phyloP scores from a whole-genome alignment of 1,140 invertebrate species.

The Drosophila lini region DNA sequence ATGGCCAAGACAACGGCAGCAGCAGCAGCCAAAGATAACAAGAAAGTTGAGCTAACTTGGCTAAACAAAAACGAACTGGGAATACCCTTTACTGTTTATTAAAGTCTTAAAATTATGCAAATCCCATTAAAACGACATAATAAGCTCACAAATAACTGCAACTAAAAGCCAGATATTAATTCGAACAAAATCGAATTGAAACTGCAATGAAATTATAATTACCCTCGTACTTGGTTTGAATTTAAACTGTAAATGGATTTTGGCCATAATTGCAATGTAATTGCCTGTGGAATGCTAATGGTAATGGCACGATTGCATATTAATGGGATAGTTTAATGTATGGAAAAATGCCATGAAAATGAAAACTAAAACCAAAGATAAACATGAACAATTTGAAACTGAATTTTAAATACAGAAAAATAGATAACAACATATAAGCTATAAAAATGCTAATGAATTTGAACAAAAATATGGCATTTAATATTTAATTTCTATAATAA shows the following conservation, averaged over 20 bases:
- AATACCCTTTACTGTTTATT: constrained; percentile 19
- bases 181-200: constrained; percentile 11
- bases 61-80: constrained; percentile 12
- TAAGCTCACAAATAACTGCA: constrained; percentile 17
- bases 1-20: constrained; percentile 63
- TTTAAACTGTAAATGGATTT: constrained; percentile 13
- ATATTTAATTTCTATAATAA: neutral
- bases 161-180: constrained; percentile 12
- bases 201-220: constrained; percentile 17
- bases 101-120: constrained; percentile 1
- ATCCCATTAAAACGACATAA: constrained; percentile 12
- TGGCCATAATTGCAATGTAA: constrained; percentile 15
- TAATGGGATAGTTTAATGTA: constrained; percentile 1
- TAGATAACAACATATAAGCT: neutral
- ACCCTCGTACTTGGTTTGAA: neutral
- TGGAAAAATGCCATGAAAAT: constrained; percentile 1
- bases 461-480: too few relatives aligned
- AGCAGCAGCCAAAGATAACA: constrained; percentile 69
- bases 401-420: neutral
- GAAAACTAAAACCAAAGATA: constrained; percentile 2
- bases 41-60: constrained; percentile 36
- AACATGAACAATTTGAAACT: neutral
- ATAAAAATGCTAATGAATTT: neutral
- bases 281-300: constrained; percentile 15
- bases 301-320: constrained; percentile 14